Evolutionary conservation across 2,888 invertebrate species (phyloP).

Genomic region (Limnephilus auricula): DNA sequence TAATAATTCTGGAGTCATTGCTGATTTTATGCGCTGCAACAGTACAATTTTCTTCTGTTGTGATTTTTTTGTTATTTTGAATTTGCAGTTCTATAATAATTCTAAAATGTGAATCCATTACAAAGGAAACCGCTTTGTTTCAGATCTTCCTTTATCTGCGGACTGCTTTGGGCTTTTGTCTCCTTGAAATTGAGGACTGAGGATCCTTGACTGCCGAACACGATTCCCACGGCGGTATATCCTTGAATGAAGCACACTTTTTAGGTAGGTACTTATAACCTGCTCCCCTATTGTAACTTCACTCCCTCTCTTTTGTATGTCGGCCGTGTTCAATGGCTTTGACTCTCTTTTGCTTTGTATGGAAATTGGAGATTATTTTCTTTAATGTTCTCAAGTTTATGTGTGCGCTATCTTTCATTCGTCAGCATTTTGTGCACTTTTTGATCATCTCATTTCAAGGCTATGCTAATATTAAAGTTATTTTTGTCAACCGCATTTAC

Average conservation of each 20-base stretch:
- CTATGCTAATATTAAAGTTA: neutral
- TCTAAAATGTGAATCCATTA: neutral
- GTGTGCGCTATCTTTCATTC: neutral
- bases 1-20: neutral
- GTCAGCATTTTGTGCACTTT: constrained; percentile 26
- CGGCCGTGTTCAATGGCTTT: constrained; percentile 35
- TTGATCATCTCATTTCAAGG: neutral
- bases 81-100: neutral
- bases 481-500: neutral
- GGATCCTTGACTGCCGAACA: constrained; percentile 26
- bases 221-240: neutral
- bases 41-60: neutral
- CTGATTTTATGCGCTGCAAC: neutral
- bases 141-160: constrained; percentile 22
- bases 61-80: neutral
- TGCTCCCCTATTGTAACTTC: neutral
- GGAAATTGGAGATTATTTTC: constrained; percentile 35
- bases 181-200: constrained; percentile 1
- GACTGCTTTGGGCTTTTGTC: constrained; percentile 19
- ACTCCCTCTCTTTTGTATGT: constrained; percentile 29
- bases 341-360: constrained; percentile 3
- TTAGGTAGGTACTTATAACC: neutral
- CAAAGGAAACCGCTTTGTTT: neutral
- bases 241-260: neutral
- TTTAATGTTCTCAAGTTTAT: constrained; percentile 21